Conservation (phyloP, 2,113 vertebrate species). For the Ceyx melanurus region DNA sequence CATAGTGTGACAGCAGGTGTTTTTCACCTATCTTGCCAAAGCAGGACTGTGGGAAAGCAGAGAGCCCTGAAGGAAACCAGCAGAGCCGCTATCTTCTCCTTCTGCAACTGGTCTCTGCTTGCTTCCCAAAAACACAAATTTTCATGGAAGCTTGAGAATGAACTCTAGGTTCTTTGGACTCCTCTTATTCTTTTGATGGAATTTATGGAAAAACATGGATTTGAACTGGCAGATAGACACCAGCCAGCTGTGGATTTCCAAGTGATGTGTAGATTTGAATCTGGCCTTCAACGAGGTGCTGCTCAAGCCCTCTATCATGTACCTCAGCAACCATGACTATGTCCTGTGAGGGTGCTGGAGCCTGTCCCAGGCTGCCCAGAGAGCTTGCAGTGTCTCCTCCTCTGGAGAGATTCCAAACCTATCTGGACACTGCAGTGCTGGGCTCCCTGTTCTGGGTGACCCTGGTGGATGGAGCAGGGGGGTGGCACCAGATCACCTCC, state of each 20-base stretch:
- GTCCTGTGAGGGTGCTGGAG: too few species aligned
- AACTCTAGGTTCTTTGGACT: neutral
- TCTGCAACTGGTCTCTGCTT: neutral
- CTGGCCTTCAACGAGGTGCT: neutral
- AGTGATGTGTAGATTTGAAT: too few species aligned
- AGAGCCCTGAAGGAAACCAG: neutral
- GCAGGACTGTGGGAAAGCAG: neutral
- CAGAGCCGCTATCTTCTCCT: accelerated
- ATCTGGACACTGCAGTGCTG: neutral
- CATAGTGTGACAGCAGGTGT: accelerated
- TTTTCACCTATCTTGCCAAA: neutral
- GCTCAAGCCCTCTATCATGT: neutral
- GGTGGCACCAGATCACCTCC: neutral
- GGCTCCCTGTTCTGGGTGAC: neutral
- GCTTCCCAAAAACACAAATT: neutral
- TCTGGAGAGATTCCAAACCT: neutral
- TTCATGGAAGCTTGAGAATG: neutral
- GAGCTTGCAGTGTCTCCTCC: too few species aligned
- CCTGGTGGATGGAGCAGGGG: neutral
- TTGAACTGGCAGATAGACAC: accelerated
- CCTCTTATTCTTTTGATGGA: neutral
- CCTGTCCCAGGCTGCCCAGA: too few species aligned
- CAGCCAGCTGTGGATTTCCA: neutral
- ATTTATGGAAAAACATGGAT: accelerated
- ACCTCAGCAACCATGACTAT: neutral